phyloP scores from a whole-genome alignment of 92 coral and sea anemone species.

The Actinernus sp. region DNA sequence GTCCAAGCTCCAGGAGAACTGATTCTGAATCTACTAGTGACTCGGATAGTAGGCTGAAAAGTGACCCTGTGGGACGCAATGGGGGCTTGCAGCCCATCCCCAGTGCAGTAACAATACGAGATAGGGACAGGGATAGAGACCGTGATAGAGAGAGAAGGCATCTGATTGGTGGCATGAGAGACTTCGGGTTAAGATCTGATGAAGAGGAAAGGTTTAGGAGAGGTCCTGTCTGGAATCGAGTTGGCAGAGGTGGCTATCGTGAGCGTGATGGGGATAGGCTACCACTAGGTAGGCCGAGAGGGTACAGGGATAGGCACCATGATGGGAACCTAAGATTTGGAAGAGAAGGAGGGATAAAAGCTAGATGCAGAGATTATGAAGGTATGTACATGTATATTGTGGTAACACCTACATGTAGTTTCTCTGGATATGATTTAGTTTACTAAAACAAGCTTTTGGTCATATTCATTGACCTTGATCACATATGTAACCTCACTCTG shows the following conservation, averaged over 20 bases:
- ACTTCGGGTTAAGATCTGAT: slow-evolving; percentile 24
- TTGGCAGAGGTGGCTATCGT: slow-evolving; percentile 25
- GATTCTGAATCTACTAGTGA: slow-evolving; percentile 59
- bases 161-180: slow-evolving; percentile 27
- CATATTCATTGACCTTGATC: too few species aligned
- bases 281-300: slow-evolving; percentile 26
- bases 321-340: slow-evolving; percentile 57
- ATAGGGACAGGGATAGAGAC: slow-evolving; percentile 23
- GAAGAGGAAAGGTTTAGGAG: slow-evolving; percentile 58
- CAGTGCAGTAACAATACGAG: slow-evolving; percentile 42
- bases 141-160: too few species aligned
- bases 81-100: slow-evolving; percentile 64
- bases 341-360: slow-evolving; percentile 68
- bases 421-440: too few species aligned
- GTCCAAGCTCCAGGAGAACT: slow-evolving; percentile 11
- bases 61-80: slow-evolving; percentile 36
- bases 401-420: not conserved
- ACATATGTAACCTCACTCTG: too few species aligned
- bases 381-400: slow-evolving; percentile 51
- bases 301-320: slow-evolving; percentile 52
- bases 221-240: slow-evolving; percentile 38
- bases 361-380: slow-evolving; percentile 97
- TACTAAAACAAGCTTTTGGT: too few species aligned
- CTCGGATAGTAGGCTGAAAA: slow-evolving; percentile 28
- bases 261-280: slow-evolving; percentile 27